Evolutionary conservation across 2,888 invertebrate species (phyloP).

Genomic region (Caenorhabditis macrosperma): DNA sequence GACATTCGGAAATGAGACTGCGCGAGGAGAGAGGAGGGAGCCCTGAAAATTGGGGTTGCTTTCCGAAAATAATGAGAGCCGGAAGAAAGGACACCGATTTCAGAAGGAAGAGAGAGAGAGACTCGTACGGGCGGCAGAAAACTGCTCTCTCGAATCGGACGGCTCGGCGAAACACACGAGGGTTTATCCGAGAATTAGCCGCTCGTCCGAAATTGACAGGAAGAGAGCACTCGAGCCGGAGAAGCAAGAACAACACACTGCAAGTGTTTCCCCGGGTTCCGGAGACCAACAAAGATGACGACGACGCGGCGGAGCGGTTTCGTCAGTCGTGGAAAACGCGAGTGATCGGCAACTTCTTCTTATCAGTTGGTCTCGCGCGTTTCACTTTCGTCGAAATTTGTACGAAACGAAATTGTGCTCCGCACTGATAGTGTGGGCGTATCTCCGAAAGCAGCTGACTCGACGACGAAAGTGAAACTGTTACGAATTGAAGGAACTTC

Average conservation of each 20-base stretch:
- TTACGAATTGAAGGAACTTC: not conserved
- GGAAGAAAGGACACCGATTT: conserved; percentile 35
- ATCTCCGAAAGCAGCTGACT: conserved; percentile 47
- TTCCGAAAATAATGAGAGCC: conserved; percentile 47
- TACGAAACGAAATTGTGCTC: conserved; percentile 31
- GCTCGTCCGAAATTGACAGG: too few relatives aligned
- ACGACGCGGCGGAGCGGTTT: conserved; percentile 31
- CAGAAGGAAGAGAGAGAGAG: not conserved
- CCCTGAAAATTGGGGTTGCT: conserved; percentile 47
- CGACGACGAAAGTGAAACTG: too few relatives aligned
- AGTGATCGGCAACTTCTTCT: conserved; percentile 2
- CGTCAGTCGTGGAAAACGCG: conserved; percentile 55
- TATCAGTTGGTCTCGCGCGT: conserved; percentile 38
- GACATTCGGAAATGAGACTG: conserved; percentile 56
- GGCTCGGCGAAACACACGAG: conserved; percentile 26
- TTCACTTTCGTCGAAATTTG: conserved; percentile 53
- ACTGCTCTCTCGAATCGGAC: conserved; percentile 1
- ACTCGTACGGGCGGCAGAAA: not conserved
- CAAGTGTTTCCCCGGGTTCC: not conserved
- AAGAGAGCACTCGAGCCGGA: too few relatives aligned
- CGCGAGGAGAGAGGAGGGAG: not conserved
- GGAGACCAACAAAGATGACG: conserved; percentile 51
- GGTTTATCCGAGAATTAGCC: conserved; percentile 50
- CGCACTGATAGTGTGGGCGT: conserved; percentile 31
- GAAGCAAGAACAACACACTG: conserved; percentile 32